Conservation (phyloP, 2,888 invertebrate species). For the Panzeria rudis region DNA sequence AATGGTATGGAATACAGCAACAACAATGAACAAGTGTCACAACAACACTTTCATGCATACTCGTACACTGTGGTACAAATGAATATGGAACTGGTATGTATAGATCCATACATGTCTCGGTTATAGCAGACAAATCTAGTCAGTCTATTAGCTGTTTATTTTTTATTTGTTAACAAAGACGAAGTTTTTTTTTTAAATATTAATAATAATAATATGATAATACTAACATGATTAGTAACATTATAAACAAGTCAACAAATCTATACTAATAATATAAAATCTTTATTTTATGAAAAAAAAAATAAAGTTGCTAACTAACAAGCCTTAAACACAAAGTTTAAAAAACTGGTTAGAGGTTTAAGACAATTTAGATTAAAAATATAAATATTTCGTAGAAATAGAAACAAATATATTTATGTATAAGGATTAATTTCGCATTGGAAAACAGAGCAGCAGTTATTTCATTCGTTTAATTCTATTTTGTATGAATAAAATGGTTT, state of each 20-base stretch:
- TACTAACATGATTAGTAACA: constrained; percentile 6
- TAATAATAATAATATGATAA: background rate
- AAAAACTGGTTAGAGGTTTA: constrained; percentile 47
- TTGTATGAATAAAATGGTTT: background rate
- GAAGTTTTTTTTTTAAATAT: constrained; percentile 29
- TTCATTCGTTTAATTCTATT: background rate
- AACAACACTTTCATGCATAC: background rate
- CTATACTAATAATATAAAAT: background rate
- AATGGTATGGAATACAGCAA: constrained; percentile 48
- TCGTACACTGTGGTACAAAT: background rate
- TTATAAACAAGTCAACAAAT: constrained; percentile 48
- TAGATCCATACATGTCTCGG: constrained; percentile 1
- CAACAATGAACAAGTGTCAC: constrained; percentile 51
- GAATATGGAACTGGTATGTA: constrained; percentile 13
- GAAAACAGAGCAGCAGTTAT: background rate
- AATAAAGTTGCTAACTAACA: constrained; percentile 3
- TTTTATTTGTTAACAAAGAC: constrained; percentile 11
- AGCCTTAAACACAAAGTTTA: constrained; percentile 21
- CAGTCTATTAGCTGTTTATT: background rate
- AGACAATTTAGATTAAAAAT: background rate
- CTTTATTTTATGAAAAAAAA: background rate
- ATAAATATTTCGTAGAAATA: background rate
- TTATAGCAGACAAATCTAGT: constrained; percentile 16
- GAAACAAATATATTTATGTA: background rate
- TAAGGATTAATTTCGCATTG: background rate